These are phyloP conservation scores for Helogale parvula DNA, from an alignment of 2,113 vertebrate genomes.

Conservation along the genomic window DNA sequence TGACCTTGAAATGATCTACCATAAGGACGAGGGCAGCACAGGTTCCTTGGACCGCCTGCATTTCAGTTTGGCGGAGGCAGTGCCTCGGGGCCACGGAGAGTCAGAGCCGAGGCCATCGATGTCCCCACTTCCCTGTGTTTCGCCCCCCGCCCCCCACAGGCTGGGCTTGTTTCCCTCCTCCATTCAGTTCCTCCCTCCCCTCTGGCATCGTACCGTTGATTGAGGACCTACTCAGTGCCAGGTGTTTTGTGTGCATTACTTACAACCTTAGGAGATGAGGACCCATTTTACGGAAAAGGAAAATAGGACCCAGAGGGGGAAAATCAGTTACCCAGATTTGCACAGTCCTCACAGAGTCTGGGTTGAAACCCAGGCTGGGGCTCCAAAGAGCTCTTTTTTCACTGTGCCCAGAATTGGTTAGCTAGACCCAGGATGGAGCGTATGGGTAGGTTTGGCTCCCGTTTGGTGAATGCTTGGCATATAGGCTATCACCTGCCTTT, in stretches of 20 bases:
- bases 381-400: neutral
- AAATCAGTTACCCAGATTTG: neutral
- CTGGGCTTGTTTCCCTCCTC: neutral
- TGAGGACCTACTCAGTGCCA: neutral
- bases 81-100: neutral
- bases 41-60: neutral
- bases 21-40: neutral
- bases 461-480: neutral
- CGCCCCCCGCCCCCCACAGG: neutral
- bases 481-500: neutral
- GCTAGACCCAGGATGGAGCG: neutral
- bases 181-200: neutral
- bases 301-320: neutral
- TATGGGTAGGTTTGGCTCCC: neutral
- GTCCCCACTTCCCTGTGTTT: neutral
- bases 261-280: neutral
- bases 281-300: neutral
- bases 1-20: neutral
- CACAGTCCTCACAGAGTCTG: neutral
- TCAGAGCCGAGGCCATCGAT: neutral
- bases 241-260: neutral
- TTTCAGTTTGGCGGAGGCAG: neutral
- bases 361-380: neutral
- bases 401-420: neutral
- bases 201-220: neutral